Conservation (phyloP, 1,140 invertebrate genomes). For the Physella acuta region DNA sequence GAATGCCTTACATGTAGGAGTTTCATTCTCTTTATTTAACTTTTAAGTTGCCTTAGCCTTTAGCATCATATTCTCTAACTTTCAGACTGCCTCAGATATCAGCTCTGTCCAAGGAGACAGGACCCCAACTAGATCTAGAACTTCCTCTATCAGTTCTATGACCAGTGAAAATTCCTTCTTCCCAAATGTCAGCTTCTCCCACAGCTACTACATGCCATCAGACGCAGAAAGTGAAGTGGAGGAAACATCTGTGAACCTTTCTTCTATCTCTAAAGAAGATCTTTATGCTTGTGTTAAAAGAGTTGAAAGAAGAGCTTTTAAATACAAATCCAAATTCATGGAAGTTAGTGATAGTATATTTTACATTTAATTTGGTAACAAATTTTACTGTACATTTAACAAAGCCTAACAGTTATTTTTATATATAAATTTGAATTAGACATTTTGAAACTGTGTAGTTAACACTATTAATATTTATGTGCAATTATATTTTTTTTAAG, state of each 20-base stretch:
- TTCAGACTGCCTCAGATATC: slow-evolving; percentile 38
- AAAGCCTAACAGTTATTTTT: too few relatives aligned
- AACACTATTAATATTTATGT: too few relatives aligned
- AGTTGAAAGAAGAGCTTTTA: slow-evolving; percentile 46
- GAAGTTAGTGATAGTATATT: slow-evolving; percentile 51
- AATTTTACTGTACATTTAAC: too few relatives aligned
- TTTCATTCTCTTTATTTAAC: too few relatives aligned
- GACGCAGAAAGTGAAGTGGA: slow-evolving; percentile 59
- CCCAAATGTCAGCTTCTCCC: slow-evolving; percentile 37
- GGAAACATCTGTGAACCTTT: slow-evolving; percentile 43
- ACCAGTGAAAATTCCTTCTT: slow-evolving; percentile 51
- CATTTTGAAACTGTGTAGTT: too few relatives aligned
- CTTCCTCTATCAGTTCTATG: slow-evolving; percentile 52
- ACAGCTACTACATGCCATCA: slow-evolving; percentile 50
- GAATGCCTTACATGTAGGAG: too few relatives aligned
- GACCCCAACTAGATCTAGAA: slow-evolving; percentile 44
- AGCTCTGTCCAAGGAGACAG: slow-evolving; percentile 40
- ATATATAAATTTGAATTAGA: too few relatives aligned
- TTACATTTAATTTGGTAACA: too few relatives aligned
- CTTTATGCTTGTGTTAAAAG: slow-evolving; percentile 51
- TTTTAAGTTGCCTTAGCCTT: too few relatives aligned
- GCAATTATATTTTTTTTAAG: slow-evolving; percentile 39
- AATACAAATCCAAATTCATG: slow-evolving; percentile 56
- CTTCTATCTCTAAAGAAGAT: slow-evolving; percentile 52
- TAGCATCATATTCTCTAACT: too few relatives aligned